phyloP scores from a whole-genome alignment of 2,113 vertebrate species.

The Thunnus maccoyii region DNA sequence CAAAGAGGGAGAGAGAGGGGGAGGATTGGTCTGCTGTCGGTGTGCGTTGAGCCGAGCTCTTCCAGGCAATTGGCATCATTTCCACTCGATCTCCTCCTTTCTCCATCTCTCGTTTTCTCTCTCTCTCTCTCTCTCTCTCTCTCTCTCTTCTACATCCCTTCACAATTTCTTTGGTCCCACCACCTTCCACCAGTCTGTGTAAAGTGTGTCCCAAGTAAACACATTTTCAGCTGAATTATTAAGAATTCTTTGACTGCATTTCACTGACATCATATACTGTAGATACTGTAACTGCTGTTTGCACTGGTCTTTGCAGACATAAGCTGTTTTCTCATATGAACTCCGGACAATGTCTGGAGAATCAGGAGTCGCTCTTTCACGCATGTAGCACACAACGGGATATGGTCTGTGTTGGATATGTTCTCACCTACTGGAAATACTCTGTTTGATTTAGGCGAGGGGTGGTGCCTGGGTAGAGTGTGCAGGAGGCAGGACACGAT shows the following conservation, averaged over 20 bases:
- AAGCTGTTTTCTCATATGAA: too few relatives aligned
- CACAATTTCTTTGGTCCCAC: background rate
- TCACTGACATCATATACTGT: background rate
- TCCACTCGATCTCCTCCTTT: constrained; percentile 58
- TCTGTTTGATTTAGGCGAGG: too few relatives aligned
- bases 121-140: background rate
- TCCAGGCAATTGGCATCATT: constrained; percentile 69
- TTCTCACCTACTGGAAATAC: too few relatives aligned
- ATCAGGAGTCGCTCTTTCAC: background rate
- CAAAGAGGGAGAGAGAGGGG: constrained; percentile 28
- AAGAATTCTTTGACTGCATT: background rate
- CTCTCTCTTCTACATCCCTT: background rate
- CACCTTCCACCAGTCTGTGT: constrained; percentile 2
- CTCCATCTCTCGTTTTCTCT: background rate
- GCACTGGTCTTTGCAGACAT: background rate
- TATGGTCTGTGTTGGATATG: too few relatives aligned
- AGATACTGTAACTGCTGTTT: background rate
- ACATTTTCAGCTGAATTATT: constrained; percentile 6
- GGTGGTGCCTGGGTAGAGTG: too few relatives aligned
- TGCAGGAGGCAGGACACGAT: too few relatives aligned
- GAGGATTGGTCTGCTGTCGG: constrained; percentile 9
- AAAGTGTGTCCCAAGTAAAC: background rate
- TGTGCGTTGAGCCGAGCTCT: constrained; percentile 44
- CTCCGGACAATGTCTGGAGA: background rate
- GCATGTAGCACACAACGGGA: too few relatives aligned